These are phyloP conservation scores for Achlya flavicornis DNA, from an alignment of 2,888 invertebrate species.

Conservation along the genomic window DNA sequence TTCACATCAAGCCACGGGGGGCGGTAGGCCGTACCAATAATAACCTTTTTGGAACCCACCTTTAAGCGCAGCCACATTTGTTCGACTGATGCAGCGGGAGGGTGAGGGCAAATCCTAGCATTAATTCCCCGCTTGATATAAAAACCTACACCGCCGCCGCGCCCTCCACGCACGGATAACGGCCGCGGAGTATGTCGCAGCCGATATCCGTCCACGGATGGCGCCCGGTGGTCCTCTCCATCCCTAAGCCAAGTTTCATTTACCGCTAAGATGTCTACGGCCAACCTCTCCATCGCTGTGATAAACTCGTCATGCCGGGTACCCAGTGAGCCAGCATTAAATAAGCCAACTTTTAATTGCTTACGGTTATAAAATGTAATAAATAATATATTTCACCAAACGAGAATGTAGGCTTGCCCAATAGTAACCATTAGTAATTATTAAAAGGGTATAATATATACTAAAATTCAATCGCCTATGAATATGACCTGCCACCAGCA, in stretches of 20 bases:
- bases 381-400: neutral
- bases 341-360: slow-evolving; percentile 21
- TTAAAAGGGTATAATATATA: neutral
- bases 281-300: slow-evolving; percentile 19
- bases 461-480: neutral
- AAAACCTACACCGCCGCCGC: slow-evolving; percentile 30
- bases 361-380: neutral
- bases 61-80: neutral
- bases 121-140: slow-evolving; percentile 20
- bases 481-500: neutral
- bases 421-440: neutral
- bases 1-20: no score
- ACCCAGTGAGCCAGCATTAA: slow-evolving; percentile 32
- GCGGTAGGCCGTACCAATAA: no score
- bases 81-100: slow-evolving; percentile 12
- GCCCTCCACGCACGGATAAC: neutral
- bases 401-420: neutral
- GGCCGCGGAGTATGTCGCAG: slow-evolving; percentile 27
- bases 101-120: slow-evolving; percentile 7
- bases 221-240: slow-evolving; percentile 31
- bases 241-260: slow-evolving; percentile 31
- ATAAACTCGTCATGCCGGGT: slow-evolving; percentile 29
- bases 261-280: neutral
- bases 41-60: no score
- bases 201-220: slow-evolving; percentile 28